These are phyloP conservation scores for Cydia strobilella DNA, from an alignment of 1,140 invertebrate genomes.

Conservation along the genomic window DNA sequence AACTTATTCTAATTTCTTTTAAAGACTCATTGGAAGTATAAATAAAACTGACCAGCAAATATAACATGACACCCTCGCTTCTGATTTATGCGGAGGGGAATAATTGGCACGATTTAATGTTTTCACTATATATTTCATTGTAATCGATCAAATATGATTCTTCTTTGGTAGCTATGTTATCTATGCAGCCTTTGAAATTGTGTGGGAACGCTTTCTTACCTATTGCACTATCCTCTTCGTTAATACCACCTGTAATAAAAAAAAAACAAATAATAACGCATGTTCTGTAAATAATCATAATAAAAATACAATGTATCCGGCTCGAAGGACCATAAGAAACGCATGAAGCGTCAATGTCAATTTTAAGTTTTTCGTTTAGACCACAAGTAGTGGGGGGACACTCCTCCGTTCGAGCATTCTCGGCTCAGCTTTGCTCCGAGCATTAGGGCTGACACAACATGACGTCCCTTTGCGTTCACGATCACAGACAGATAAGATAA, in stretches of 20 bases:
- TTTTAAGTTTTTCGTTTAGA: too few relatives aligned
- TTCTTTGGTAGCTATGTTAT: constrained; percentile 65
- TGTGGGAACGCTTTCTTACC: constrained; percentile 63
- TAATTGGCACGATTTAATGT: constrained; percentile 75
- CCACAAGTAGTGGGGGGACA: too few relatives aligned
- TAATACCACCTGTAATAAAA: constrained; percentile 59
- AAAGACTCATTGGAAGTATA: constrained; percentile 7
- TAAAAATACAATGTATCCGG: neutral
- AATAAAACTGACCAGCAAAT: constrained; percentile 22
- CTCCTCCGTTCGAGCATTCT: too few relatives aligned
- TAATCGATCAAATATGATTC: constrained; percentile 60
- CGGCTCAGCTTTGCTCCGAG: too few relatives aligned
- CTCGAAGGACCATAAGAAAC: neutral
- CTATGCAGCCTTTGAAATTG: constrained; percentile 78
- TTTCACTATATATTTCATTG: constrained; percentile 73
- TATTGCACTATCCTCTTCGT: constrained; percentile 44
- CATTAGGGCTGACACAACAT: too few relatives aligned
- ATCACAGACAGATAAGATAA: too few relatives aligned
- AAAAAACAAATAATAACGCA: too few relatives aligned
- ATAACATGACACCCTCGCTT: neutral
- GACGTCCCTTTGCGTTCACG: too few relatives aligned
- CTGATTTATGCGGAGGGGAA: constrained; percentile 48
- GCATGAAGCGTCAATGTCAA: too few relatives aligned
- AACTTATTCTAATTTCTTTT: neutral
- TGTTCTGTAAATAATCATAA: neutral